Evolutionary conservation across 1,140 invertebrate species (phyloP), one percentile per base, ranked within the genome.

Genomic region (Penaeus chinensis): DNA sequence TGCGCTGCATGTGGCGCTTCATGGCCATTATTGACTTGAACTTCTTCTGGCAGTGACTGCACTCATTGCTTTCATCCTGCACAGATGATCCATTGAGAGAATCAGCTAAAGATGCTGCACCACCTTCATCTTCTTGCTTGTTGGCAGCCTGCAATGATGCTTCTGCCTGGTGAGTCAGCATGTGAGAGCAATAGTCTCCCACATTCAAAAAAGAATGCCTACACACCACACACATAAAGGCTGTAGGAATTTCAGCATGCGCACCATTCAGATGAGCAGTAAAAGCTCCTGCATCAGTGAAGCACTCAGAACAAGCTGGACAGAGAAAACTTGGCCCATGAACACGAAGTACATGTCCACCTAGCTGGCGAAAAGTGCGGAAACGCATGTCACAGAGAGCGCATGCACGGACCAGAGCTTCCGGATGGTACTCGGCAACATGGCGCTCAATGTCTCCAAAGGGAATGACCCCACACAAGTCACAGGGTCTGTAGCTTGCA

Each of bases 361-460:
- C 82, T 27, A 88, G 76, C 74, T 88, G 87, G 18, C 87, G 74
- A 60, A 84, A 88, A 63, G 87, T 88, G 47, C 87, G 87, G 61
- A 88, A 88, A 27, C 87, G 87, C 19, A 65, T 24, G 22, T 88
- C 76, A 79, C 87, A 88, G 13, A 88, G 32, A 37, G 47, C 81
- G 61, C 87, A 88, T 4, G 76, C 76, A 8, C 87, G 82, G 20
- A 84, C 37, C 4, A 84, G 81, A 13, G 78, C 61, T 63, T 88
- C 87, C 1, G 87, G 87, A 69, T 88, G 87, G 66, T 88, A 60
- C 62, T 79, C 82, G 3, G 87, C 82, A 37, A 84, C 37, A 42
- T 88, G 87, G 7, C 82, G 82, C n/a, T 88, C 82, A 24, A 84
- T 66, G 47, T 71, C 76, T 22, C 62, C 54, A 74, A 88, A 84